phyloP scores from a whole-genome alignment of 2,888 invertebrate genomes.

The Heliconius aoede region DNA sequence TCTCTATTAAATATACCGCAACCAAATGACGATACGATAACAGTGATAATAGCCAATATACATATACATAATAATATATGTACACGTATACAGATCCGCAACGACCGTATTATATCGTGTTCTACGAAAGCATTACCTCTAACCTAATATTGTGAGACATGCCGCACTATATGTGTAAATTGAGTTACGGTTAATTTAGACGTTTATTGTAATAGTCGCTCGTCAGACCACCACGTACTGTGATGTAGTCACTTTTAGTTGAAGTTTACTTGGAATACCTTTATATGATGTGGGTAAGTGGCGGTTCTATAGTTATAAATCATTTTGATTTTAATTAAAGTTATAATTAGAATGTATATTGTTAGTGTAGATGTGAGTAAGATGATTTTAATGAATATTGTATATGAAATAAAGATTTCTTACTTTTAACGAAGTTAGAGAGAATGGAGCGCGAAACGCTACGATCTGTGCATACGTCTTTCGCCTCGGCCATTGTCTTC shows the following conservation, averaged over 20 bases:
- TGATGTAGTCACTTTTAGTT: neutral
- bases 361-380: neutral
- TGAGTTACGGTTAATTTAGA: conserved; percentile 26
- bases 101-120: conserved; percentile 19
- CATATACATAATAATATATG: too few relatives aligned
- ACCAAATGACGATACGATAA: neutral
- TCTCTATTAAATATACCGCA: neutral
- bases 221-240: conserved; percentile 5
- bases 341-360: neutral
- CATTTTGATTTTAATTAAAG: neutral
- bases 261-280: neutral
- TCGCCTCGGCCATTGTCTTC: too few relatives aligned
- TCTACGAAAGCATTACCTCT: conserved; percentile 19
- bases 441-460: neutral
- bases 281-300: neutral
- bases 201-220: conserved; percentile 23
- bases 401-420: neutral
- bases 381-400: neutral
- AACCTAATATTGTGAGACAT: conserved; percentile 24
- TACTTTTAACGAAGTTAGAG: neutral
- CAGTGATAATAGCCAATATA: neutral
- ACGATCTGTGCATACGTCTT: too few relatives aligned
- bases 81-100: neutral
- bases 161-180: conserved; percentile 21
- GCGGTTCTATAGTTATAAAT: neutral